Evolutionary conservation across 1,140 invertebrate species (phyloP).

Genomic region (Lerema accius): DNA sequence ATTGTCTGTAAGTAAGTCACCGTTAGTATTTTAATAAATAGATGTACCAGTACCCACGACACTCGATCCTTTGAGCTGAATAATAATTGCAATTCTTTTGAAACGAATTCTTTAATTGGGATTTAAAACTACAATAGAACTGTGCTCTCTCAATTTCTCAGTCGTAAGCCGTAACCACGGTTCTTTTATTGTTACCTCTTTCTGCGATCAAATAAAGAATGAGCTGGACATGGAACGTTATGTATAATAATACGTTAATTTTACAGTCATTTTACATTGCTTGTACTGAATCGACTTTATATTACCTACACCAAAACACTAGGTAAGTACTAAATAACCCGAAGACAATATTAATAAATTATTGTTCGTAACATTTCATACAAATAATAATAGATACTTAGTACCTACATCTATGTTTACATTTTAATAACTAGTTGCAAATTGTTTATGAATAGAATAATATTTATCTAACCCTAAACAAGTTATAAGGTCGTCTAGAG

Average conservation of each 20-base stretch:
- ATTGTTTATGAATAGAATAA: neutral
- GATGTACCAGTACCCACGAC: too few relatives aligned
- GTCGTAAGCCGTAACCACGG: neutral
- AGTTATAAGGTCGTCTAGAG: neutral
- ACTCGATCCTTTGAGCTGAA: neutral
- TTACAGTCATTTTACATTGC: neutral
- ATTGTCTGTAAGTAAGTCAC: too few relatives aligned
- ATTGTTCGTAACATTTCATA: too few relatives aligned
- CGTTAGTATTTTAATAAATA: too few relatives aligned
- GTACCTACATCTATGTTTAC: too few relatives aligned
- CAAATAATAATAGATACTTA: too few relatives aligned
- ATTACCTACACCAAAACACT: too few relatives aligned
- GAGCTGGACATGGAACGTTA: neutral
- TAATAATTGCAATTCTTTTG: conserved; percentile 7
- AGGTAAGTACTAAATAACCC: too few relatives aligned
- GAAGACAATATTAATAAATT: too few relatives aligned
- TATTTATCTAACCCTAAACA: neutral
- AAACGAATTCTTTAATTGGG: conserved; percentile 10
- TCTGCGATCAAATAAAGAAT: neutral
- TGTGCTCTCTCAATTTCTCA: conserved; percentile 8
- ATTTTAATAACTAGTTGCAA: neutral
- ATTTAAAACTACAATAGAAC: conserved; percentile 8
- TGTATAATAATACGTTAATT: neutral
- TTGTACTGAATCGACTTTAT: neutral
- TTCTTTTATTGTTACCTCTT: neutral